Evolutionary conservation across 2,888 invertebrate genomes (phyloP).

Genomic region (Myopa tessellatipennis): DNA sequence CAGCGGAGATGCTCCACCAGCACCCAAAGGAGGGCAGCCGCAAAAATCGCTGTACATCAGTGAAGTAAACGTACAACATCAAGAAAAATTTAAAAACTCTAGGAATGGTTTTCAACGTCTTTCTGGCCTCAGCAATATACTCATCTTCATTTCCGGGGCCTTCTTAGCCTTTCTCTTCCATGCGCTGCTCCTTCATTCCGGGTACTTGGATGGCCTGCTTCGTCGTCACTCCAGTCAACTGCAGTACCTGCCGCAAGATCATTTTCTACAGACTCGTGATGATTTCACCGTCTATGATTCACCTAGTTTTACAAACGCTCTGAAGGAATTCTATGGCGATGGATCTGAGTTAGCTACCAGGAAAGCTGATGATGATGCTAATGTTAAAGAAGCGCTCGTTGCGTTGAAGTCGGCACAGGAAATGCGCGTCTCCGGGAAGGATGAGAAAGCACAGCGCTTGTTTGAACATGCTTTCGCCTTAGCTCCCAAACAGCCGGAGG

Average conservation of each 20-base stretch:
- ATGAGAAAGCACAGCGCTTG: constrained; percentile 85
- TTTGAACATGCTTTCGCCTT: constrained; percentile 92
- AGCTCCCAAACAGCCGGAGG: constrained; percentile 91
- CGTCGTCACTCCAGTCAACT: constrained; percentile 52
- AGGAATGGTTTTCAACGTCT: neutral
- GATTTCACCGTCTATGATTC: constrained; percentile 61
- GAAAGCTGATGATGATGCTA: constrained; percentile 54
- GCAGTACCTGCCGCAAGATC: constrained; percentile 60
- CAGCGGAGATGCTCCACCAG: neutral
- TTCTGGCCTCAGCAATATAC: constrained; percentile 43
- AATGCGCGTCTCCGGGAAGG: constrained; percentile 84
- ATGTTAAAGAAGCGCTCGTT: constrained; percentile 79
- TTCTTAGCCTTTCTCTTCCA: constrained; percentile 57
- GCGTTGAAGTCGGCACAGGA: constrained; percentile 87
- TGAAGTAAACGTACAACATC: neutral
- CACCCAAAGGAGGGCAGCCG: too few relatives aligned
- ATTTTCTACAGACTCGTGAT: constrained; percentile 64
- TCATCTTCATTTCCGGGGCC: constrained; percentile 58
- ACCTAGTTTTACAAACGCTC: constrained; percentile 51
- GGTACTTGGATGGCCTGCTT: constrained; percentile 41
- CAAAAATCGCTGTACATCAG: neutral
- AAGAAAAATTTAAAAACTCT: too few relatives aligned
- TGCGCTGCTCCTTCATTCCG: constrained; percentile 42
- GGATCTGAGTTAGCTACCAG: constrained; percentile 45
- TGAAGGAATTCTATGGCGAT: constrained; percentile 58